These are phyloP conservation scores for Shargacucullia verbasci DNA, from an alignment of 2,888 invertebrate species.

Conservation along the genomic window DNA sequence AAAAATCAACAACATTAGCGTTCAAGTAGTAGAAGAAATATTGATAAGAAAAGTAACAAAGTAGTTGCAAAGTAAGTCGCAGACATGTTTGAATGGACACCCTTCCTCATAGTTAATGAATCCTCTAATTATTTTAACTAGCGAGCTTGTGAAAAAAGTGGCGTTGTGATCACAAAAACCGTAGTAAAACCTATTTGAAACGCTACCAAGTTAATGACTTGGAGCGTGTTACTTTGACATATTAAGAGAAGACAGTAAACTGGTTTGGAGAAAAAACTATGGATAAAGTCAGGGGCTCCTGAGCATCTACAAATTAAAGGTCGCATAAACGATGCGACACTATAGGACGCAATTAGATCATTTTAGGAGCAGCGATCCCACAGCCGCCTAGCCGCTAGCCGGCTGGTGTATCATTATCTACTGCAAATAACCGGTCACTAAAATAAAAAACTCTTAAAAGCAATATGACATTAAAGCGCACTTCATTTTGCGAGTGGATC, in stretches of 20 bases:
- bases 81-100: constrained; percentile 64
- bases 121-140: constrained; percentile 79
- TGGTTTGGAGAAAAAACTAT: constrained; percentile 75
- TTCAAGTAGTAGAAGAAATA: constrained; percentile 55
- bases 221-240: constrained; percentile 83
- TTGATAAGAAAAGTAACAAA: constrained; percentile 52
- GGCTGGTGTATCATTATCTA: constrained; percentile 66
- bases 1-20: constrained; percentile 59
- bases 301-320: constrained; percentile 79
- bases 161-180: constrained; percentile 64
- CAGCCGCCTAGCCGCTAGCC: constrained; percentile 39
- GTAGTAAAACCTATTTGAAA: constrained; percentile 69
- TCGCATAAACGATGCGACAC: constrained; percentile 73
- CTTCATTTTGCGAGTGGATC: constrained; percentile 47
- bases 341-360: constrained; percentile 73
- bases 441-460: constrained; percentile 47
- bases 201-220: constrained; percentile 77
- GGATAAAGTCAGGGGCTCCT: constrained; percentile 62
- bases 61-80: constrained; percentile 42
- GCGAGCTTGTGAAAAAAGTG: constrained; percentile 67
- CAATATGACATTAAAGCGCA: constrained; percentile 52
- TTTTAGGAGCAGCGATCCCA: constrained; percentile 61
- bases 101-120: constrained; percentile 70
- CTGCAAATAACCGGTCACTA: constrained; percentile 55
- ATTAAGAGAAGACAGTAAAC: constrained; percentile 82